phyloP scores from a whole-genome alignment of 2,888 invertebrate genomes.

The Epistrophe eligans region DNA sequence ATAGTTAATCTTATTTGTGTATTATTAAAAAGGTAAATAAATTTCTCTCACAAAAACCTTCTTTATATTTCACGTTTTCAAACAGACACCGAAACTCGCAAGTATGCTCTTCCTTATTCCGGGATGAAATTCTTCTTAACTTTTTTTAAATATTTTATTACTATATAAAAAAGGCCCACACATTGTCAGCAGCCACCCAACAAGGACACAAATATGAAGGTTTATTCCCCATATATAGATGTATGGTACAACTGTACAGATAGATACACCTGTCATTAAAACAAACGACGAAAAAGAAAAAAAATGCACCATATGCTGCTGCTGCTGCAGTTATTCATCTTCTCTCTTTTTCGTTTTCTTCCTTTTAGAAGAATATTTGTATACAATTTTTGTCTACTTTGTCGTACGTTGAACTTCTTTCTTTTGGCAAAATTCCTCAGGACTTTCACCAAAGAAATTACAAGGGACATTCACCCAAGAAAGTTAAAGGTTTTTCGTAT shows the following conservation, averaged over 20 bases:
- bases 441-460: not conserved
- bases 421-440: not conserved
- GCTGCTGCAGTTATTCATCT: slow-evolving; percentile 22
- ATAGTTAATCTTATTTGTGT: not conserved
- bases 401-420: slow-evolving; percentile 28
- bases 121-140: not conserved
- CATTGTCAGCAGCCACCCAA: slow-evolving; percentile 10
- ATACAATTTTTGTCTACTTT: slow-evolving; percentile 11
- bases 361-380: not conserved
- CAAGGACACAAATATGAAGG: not conserved
- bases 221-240: not conserved
- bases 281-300: slow-evolving; percentile 1
- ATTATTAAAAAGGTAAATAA: not conserved
- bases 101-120: slow-evolving; percentile 13
- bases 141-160: not conserved
- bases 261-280: slow-evolving; percentile 14
- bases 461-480: slow-evolving; percentile 16
- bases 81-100: not conserved
- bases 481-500: not conserved
- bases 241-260: not conserved
- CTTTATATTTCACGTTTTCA: not conserved
- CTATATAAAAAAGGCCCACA: not conserved
- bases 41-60: not conserved
- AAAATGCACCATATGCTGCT: slow-evolving; percentile 26
- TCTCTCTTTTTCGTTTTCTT: not conserved